These are phyloP conservation scores for Epinephelus coioides DNA, from an alignment of 2,797 vertebrate species.

Conservation along the genomic window DNA sequence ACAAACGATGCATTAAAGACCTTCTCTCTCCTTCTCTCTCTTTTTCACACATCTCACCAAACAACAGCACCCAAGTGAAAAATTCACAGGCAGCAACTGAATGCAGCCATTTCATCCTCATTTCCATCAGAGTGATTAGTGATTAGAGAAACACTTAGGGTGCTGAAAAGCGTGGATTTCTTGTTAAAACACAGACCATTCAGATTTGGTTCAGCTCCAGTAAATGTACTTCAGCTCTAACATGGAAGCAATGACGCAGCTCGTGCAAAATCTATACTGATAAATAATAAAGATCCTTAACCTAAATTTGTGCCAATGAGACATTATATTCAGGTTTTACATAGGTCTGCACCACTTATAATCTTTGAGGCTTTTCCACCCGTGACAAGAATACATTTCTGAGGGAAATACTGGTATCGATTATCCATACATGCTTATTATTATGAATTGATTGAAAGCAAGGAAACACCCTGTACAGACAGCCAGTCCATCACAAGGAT, in stretches of 20 bases:
- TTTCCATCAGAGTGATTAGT: conserved; percentile 52
- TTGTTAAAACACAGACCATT: conserved; percentile 7
- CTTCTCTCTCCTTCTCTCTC: background rate
- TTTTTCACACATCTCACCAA: background rate
- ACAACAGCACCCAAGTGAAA: conserved; percentile 35
- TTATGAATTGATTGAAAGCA: conserved; percentile 18
- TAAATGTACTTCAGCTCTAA: conserved; percentile 5
- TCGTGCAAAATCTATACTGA: conserved; percentile 15
- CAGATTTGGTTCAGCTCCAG: background rate
- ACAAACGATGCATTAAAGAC: conserved; percentile 11
- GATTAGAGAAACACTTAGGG: conserved; percentile 43
- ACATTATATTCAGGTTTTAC: conserved; percentile 5
- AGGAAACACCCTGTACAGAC: conserved; percentile 27
- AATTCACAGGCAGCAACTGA: conserved; percentile 31
- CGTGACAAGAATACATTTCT: background rate
- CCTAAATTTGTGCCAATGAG: conserved; percentile 21
- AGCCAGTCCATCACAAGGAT: background rate
- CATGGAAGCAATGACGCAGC: conserved; percentile 23
- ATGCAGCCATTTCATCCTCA: conserved; percentile 51
- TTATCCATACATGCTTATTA: conserved; percentile 35
- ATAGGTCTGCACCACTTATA: background rate
- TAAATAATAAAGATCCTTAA: conserved; percentile 8
- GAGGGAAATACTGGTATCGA: conserved; percentile 5
- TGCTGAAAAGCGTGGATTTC: conserved; percentile 35
- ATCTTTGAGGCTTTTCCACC: conserved; percentile 6